Conservation (phyloP, 2,113 vertebrate species). For the Scytalopus superciliaris region DNA sequence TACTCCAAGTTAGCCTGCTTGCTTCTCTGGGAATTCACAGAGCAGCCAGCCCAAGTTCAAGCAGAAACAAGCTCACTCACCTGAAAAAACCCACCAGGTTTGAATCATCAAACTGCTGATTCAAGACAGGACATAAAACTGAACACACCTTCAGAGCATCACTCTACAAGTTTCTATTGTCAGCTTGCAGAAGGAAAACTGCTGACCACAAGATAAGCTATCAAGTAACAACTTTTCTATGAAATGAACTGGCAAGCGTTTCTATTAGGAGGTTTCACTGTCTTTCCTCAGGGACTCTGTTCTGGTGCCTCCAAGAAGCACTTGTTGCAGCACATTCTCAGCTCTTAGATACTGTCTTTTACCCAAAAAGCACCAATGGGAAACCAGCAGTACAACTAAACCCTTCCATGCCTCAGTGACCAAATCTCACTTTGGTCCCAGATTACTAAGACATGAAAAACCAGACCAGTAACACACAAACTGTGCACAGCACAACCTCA, state of each 20-base stretch:
- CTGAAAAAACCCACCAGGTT: not conserved
- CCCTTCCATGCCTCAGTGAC: not conserved
- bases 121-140: not conserved
- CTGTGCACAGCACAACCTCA: not conserved
- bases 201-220: not conserved
- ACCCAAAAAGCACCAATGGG: not conserved
- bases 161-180: not conserved
- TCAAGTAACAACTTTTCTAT: not conserved
- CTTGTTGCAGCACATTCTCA: not conserved
- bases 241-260: not conserved
- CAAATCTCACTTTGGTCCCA: not conserved
- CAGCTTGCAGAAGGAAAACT: not conserved
- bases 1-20: not conserved
- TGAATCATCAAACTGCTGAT: not conserved
- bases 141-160: not conserved
- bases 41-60: not conserved
- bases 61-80: not conserved
- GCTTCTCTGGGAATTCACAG: rapidly evolving
- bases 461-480: not conserved
- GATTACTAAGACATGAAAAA: not conserved
- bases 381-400: not conserved
- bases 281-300: not conserved
- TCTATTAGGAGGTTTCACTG: not conserved
- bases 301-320: not conserved
- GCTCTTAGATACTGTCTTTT: not conserved